These are phyloP conservation scores for Steinernema khuongi DNA, from an alignment of 1,140 invertebrate species.

Conservation along the genomic window DNA sequence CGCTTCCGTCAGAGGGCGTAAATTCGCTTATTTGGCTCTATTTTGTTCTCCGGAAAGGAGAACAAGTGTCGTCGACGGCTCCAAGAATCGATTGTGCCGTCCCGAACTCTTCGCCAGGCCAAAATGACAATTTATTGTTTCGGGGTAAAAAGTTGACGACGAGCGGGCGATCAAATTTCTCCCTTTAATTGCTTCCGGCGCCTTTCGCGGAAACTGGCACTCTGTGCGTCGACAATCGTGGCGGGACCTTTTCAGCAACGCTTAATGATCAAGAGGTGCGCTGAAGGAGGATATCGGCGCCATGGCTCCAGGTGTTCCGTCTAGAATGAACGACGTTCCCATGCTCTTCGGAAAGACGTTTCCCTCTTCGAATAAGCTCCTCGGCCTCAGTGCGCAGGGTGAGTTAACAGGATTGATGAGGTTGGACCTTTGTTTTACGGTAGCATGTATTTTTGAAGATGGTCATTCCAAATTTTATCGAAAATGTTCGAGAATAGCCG, in stretches of 20 bases:
- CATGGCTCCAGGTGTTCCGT: neutral
- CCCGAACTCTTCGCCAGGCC: neutral
- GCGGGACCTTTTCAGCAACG: neutral
- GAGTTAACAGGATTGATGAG: neutral
- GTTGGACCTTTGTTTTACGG: too few species aligned
- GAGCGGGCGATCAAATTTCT: neutral
- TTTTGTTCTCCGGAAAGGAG: neutral
- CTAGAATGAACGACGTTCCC: neutral
- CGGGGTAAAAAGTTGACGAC: neutral
- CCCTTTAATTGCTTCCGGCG: neutral
- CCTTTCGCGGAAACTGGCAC: neutral
- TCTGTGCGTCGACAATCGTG: neutral
- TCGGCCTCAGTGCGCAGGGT: neutral
- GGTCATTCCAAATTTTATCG: too few species aligned
- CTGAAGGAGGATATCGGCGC: neutral
- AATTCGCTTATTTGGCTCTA: neutral
- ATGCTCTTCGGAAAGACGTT: neutral
- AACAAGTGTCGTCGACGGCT: neutral
- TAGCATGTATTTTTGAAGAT: too few species aligned
- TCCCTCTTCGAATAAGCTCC: neutral
- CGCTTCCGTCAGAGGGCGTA: too few species aligned
- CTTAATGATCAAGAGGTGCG: neutral
- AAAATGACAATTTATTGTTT: neutral
- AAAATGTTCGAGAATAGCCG: too few species aligned
- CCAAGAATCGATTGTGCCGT: neutral